Evolutionary conservation across 2,797 vertebrate genomes (phyloP).

Genomic region (Coluber constrictor): DNA sequence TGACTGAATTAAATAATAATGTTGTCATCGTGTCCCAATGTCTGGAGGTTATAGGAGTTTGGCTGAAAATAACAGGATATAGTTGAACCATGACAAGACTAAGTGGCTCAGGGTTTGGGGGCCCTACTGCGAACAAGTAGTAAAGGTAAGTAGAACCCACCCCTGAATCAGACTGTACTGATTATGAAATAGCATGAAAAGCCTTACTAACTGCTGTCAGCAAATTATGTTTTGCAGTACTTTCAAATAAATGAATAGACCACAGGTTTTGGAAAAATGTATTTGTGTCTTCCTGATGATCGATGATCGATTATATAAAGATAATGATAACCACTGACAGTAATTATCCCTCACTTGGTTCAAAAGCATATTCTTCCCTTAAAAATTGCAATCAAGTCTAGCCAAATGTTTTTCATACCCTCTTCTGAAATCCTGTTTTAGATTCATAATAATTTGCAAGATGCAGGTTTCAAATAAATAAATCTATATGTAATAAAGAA

Average conservation of each 20-base stretch:
- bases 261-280: neutral
- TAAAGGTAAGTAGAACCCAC: too few species aligned
- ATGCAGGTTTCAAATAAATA: neutral
- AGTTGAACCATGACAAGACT: neutral
- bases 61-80: neutral
- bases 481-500: neutral
- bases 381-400: neutral
- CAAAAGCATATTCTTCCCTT: neutral
- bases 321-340: neutral
- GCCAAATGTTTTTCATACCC: neutral
- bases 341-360: rapidly evolving
- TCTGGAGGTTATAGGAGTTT: neutral
- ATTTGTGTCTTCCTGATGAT: neutral
- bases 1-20: neutral
- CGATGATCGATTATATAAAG: neutral
- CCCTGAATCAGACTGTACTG: neutral
- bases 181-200: slow-evolving; percentile 11
- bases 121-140: too few species aligned
- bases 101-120: neutral
- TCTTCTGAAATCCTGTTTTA: neutral
- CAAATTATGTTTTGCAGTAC: neutral
- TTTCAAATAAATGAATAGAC: slow-evolving; percentile 25
- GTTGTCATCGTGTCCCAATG: neutral
- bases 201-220: slow-evolving; percentile 8
- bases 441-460: neutral